phyloP scores from a whole-genome alignment of 2,888 invertebrate genomes.

The Pantelozetes paolii region DNA sequence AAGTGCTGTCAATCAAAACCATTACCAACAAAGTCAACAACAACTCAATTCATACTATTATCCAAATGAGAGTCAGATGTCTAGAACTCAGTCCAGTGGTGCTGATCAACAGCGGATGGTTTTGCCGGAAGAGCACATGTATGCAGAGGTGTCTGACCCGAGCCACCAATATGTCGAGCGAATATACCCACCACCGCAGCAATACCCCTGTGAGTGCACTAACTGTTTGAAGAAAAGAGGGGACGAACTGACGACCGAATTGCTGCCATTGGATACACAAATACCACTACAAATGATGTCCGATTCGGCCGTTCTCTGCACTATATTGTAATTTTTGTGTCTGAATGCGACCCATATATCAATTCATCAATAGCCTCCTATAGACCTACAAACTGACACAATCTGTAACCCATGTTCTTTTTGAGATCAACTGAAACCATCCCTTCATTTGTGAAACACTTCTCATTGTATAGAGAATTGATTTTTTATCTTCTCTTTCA shows the following conservation, averaged over 20 bases:
- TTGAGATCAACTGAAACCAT: too few relatives aligned
- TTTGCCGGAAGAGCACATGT: not conserved
- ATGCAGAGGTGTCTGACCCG: not conserved
- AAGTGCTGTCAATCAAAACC: not conserved
- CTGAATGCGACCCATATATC: too few relatives aligned
- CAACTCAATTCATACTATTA: conserved; percentile 15
- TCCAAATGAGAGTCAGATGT: not conserved
- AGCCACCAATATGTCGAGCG: not conserved
- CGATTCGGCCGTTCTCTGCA: conserved; percentile 38
- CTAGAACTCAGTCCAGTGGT: not conserved
- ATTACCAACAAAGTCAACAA: too few relatives aligned
- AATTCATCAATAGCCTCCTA: too few relatives aligned
- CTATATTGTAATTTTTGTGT: conserved; percentile 31
- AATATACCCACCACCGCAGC: conserved; percentile 17
- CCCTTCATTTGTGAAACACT: too few relatives aligned
- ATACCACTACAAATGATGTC: conserved; percentile 40
- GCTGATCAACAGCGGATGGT: not conserved
- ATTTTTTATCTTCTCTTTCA: too few relatives aligned
- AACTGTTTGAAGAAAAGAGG: not conserved
- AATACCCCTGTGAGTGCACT: conserved; percentile 30
- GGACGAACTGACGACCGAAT: conserved; percentile 32
- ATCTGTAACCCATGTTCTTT: too few relatives aligned
- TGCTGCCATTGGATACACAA: conserved; percentile 39
- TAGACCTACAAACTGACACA: too few relatives aligned
- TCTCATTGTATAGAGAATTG: too few relatives aligned